A percentile compares a stretch with the other conserved stretches of the same genome.
Evolutionary conservation across 2,113 vertebrate genomes (phyloP).

Genomic region (Symphodus melops): DNA sequence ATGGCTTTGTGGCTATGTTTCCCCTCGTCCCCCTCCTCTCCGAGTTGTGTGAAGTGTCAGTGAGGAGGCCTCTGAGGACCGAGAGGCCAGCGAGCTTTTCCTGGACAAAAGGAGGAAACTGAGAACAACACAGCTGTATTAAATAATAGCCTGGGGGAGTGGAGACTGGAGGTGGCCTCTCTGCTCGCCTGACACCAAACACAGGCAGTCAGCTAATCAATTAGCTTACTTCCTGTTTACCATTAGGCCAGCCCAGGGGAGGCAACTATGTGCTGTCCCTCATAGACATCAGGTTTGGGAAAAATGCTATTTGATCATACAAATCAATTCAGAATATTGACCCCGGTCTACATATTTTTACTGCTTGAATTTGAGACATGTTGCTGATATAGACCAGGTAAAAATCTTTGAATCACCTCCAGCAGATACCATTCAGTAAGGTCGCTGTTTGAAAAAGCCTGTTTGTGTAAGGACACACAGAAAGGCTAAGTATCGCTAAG

Average conservation of each 20-base stretch:
- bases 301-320: constrained; percentile 18
- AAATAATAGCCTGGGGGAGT: constrained; percentile 71
- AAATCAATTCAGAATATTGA: constrained; percentile 42
- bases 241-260: constrained; percentile 36
- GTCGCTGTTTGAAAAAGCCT: no score
- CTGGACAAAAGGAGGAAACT: constrained; percentile 74
- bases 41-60: constrained; percentile 78
- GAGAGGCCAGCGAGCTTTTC: constrained; percentile 73
- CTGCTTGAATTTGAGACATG: constrained; percentile 19
- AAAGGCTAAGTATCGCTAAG: no score
- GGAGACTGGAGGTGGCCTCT: constrained; percentile 50
- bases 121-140: constrained; percentile 74
- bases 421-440: no score
- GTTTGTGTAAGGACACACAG: no score
- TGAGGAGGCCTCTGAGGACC: constrained; percentile 68
- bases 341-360: constrained; percentile 23
- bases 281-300: constrained; percentile 28
- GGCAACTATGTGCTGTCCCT: constrained; percentile 21
- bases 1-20: constrained; percentile 71
- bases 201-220: constrained; percentile 68
- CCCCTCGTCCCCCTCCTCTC: constrained; percentile 42
- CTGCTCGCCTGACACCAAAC: constrained; percentile 64
- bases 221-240: constrained; percentile 68
- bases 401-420: neutral
- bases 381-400: neutral